Percentiles rank a stretch among this genome's conserved stretches.
phyloP scores from a whole-genome alignment of 1,140 invertebrate genomes.

The Drosophila kurseongensis region DNA sequence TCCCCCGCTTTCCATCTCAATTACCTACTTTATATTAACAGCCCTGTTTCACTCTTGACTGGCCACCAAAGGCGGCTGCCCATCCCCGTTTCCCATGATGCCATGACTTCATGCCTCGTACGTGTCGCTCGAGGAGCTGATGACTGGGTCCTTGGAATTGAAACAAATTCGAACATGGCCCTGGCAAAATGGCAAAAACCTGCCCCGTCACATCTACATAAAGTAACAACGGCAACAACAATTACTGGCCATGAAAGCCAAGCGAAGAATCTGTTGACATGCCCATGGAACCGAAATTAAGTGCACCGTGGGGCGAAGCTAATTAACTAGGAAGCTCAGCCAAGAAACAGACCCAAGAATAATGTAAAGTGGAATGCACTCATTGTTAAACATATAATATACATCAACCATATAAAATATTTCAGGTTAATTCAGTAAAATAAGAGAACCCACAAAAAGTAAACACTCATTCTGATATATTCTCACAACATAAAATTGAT shows the following conservation, averaged over 20 bases:
- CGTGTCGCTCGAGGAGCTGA: conserved; percentile 48
- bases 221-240: conserved; percentile 46
- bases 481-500: too few relatives aligned
- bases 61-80: conserved; percentile 31
- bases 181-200: conserved; percentile 52
- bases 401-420: too few relatives aligned
- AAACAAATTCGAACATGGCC: conserved; percentile 78
- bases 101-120: conserved; percentile 78
- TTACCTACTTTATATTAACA: conserved; percentile 79
- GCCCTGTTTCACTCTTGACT: conserved; percentile 56
- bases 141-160: conserved; percentile 50
- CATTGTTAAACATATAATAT: too few relatives aligned
- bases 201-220: conserved; percentile 63
- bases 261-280: conserved; percentile 52
- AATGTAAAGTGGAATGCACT: too few relatives aligned
- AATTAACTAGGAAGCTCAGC: neutral
- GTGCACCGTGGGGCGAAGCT: conserved; percentile 37
- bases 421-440: too few relatives aligned
- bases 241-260: conserved; percentile 47
- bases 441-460: too few relatives aligned
- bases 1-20: conserved; percentile 51
- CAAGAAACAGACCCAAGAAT: neutral
- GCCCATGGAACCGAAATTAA: conserved; percentile 38
- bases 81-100: neutral
- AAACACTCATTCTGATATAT: too few relatives aligned